Conservation (phyloP, 1,140 invertebrate species). For the Trichomalopsis sarcophagae region DNA sequence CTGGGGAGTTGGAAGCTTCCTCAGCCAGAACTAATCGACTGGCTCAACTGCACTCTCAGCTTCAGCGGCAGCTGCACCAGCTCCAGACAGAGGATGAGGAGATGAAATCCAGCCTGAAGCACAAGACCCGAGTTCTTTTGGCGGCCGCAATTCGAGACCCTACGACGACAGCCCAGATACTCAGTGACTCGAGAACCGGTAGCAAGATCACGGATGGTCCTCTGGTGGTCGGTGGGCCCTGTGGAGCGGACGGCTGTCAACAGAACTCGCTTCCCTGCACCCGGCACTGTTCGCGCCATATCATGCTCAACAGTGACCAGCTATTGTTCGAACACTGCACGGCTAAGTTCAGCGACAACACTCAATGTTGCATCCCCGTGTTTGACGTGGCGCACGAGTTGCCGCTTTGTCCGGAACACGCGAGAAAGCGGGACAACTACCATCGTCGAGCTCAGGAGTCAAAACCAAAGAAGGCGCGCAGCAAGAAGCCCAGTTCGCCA, state of each 20-base stretch:
- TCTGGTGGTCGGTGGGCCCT: conserved; percentile 69
- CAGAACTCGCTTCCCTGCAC: conserved; percentile 86
- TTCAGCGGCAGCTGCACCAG: conserved; percentile 76
- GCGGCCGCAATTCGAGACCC: conserved; percentile 64
- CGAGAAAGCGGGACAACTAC: conserved; percentile 86
- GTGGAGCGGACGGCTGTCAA: conserved; percentile 75
- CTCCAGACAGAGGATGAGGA: conserved; percentile 67
- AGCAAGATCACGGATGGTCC: conserved; percentile 68
- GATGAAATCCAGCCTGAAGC: conserved; percentile 61
- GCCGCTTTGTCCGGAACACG: conserved; percentile 89
- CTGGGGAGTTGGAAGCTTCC: conserved; percentile 60
- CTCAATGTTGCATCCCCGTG: conserved; percentile 91
- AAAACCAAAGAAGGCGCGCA: conserved; percentile 87
- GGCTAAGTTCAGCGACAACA: conserved; percentile 90
- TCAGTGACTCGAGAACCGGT: conserved; percentile 64
- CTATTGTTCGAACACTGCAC: conserved; percentile 92
- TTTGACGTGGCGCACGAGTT: conserved; percentile 89
- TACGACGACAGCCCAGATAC: conserved; percentile 60
- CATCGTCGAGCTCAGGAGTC: conserved; percentile 82
- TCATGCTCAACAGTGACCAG: conserved; percentile 91
- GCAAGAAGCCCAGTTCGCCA: conserved; percentile 85
- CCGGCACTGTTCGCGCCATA: conserved; percentile 88
- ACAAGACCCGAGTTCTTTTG: conserved; percentile 64
- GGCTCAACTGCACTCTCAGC: conserved; percentile 74
- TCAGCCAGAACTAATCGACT: conserved; percentile 72